These are phyloP conservation scores for Zalophus californianus DNA, from an alignment of 2,797 vertebrate genomes.

Conservation along the genomic window DNA sequence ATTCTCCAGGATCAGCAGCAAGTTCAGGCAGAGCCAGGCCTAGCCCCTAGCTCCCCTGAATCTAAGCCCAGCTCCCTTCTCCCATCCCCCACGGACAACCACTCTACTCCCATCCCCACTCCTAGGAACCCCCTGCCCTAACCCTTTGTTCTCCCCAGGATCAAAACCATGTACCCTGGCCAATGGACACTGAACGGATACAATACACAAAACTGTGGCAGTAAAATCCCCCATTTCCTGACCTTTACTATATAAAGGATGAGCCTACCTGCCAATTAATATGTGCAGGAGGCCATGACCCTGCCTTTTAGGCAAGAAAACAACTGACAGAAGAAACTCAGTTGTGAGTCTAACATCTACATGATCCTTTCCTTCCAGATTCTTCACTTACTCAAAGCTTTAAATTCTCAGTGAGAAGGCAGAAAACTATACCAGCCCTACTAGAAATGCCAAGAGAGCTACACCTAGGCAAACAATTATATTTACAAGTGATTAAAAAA, in stretches of 20 bases:
- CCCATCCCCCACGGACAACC: background rate
- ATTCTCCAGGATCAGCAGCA: background rate
- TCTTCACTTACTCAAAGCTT: background rate
- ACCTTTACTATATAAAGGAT: background rate
- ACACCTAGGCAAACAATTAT: background rate
- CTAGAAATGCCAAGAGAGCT: background rate
- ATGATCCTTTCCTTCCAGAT: background rate
- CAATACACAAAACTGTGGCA: fast-evolving
- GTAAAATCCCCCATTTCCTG: background rate
- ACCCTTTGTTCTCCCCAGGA: background rate
- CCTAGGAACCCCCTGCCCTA: background rate
- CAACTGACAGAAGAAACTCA: background rate
- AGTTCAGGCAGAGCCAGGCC: background rate
- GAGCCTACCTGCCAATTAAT: fast-evolving
- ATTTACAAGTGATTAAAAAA: background rate
- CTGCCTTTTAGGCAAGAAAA: background rate
- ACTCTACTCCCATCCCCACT: too few relatives aligned
- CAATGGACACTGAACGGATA: background rate
- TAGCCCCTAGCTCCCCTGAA: background rate
- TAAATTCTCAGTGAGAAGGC: background rate
- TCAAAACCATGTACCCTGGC: background rate
- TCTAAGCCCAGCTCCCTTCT: background rate
- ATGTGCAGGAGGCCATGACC: fast-evolving
- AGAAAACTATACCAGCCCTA: background rate
- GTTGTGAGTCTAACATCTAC: background rate